Base-by-base conservation (phyloP, 2,797 vertebrate species). In the Pangasius macronema region DNA sequence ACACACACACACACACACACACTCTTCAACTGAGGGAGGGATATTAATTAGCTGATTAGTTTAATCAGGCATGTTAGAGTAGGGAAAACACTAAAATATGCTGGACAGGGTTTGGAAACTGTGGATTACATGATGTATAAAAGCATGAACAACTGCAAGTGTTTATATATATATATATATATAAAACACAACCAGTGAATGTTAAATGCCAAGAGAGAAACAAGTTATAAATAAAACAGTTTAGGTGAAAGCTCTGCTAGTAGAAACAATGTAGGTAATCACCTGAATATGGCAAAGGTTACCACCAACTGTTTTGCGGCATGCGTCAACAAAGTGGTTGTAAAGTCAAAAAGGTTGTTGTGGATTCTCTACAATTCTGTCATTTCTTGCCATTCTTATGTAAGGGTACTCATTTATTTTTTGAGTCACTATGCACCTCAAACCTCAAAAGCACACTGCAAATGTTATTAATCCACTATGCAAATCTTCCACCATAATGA, bases 381-480 rank as follows among this genome's bases (percentile, higher is more conserved):
- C 3, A 53, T 53, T 77, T 53, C n/a, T 77, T 77, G 51, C 5
- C 14, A 53, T 76, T 30, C 27, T 51, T 72, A 36, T 39, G 27
- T 39, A 39, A 59, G 5, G 8, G 11, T 63, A 42, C 53, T n/a
- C 14, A 59, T 51, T 55, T 55, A n/a, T 68, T 55, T 39, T 5
- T 24, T 75, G 49, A 46, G 49, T 87, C 59, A 80, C 5, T 24
- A 11, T 61, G 75, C 73, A 49, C 63, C 51, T 72, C 53, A 61
- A 85, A 39, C 82, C 82, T 61, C 67, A 82, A 57, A 80, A 42
- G 36, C 24, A 8, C 14, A 82, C 39, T 53, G 83, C 46, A 30
- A 61, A 73, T 39, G 6, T 53, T 63, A 84, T 83, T 86, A 51
- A 72, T 87, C 61, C 72, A 8, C 30, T 65, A 80, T 68, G 72